Conservation (phyloP, 1,140 invertebrate genomes). For the Apis mellifera region Amel_HAv3.1 CM009931.2:22784001-22784500, state of each 20-base stretch:
- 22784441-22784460: slow-evolving; percentile 84
- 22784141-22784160: slow-evolving; percentile 61
- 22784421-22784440: slow-evolving; percentile 88
- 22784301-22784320: slow-evolving; percentile 91
- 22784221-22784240: slow-evolving; percentile 89
- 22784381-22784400: slow-evolving; percentile 86
- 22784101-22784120: not conserved
- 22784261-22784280: slow-evolving; percentile 88
- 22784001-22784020: slow-evolving; percentile 86
- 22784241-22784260: slow-evolving; percentile 90
- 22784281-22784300: slow-evolving; percentile 90
- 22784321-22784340: slow-evolving; percentile 88
- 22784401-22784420: slow-evolving; percentile 89
- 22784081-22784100: slow-evolving; percentile 82
- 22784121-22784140: slow-evolving; percentile 21
- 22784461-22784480: slow-evolving; percentile 80
- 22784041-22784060: slow-evolving; percentile 87
- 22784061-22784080: slow-evolving; percentile 85
- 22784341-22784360: slow-evolving; percentile 90
- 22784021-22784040: slow-evolving; percentile 91
- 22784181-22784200: slow-evolving; percentile 86
- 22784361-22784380: slow-evolving; percentile 86
- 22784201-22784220: slow-evolving; percentile 85
- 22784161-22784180: slow-evolving; percentile 85
- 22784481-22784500: slow-evolving; percentile 67